Evolutionary conservation across 2,797 vertebrate species (phyloP).

Genomic region (Coranthus polyacanthus): DNA sequence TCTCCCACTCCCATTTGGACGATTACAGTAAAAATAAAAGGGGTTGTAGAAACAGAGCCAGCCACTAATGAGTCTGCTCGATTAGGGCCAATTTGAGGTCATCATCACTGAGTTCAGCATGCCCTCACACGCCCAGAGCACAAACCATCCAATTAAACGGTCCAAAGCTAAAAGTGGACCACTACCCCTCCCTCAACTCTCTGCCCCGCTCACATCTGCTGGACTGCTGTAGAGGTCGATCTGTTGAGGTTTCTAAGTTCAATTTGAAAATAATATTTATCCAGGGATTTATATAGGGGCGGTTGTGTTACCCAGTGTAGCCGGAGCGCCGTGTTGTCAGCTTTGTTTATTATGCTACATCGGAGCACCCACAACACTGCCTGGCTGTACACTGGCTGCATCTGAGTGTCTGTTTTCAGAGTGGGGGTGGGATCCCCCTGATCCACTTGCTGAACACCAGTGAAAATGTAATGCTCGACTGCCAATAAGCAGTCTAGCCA

Average conservation of each 20-base stretch:
- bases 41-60: slow-evolving; percentile 77
- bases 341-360: slow-evolving; percentile 17
- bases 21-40: slow-evolving; percentile 76
- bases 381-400: slow-evolving; percentile 23
- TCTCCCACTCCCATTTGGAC: slow-evolving; percentile 71
- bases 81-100: slow-evolving; percentile 84
- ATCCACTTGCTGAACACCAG: slow-evolving; percentile 67
- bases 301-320: slow-evolving; percentile 36
- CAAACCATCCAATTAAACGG: slow-evolving; percentile 64
- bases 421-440: slow-evolving; percentile 43
- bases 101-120: slow-evolving; percentile 77
- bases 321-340: slow-evolving; percentile 26
- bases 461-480: slow-evolving; percentile 56
- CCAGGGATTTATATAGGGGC: slow-evolving; percentile 41
- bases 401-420: slow-evolving; percentile 48
- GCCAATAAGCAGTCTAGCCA: slow-evolving; percentile 64
- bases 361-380: slow-evolving; percentile 21
- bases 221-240: slow-evolving; percentile 51
- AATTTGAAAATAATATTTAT: slow-evolving; percentile 58
- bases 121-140: slow-evolving; percentile 72
- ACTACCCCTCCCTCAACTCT: slow-evolving; percentile 72
- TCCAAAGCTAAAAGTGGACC: slow-evolving; percentile 63
- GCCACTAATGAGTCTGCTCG: slow-evolving; percentile 82
- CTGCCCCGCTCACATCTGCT: slow-evolving; percentile 73
- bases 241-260: slow-evolving; percentile 56